Conservation (phyloP, 2,113 vertebrate species). For the Coracopsis vasa region DNA sequence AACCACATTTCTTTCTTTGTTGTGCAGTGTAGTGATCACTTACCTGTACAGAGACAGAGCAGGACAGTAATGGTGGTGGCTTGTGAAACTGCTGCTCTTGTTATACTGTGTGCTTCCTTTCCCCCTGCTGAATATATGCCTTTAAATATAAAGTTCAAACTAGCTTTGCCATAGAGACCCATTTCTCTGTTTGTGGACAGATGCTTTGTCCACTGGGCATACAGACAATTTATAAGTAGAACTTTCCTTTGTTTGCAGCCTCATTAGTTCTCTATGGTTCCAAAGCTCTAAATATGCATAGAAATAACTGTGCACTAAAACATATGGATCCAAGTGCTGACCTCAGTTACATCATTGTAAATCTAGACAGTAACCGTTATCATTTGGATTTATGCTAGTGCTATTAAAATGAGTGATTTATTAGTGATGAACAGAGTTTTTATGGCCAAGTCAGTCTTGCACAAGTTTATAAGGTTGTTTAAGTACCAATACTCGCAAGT, state of each 20-base stretch:
- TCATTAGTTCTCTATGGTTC: not conserved
- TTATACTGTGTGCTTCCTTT: not conserved
- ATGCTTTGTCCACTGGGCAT: not conserved
- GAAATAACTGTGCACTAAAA: not conserved
- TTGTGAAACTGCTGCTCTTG: not conserved
- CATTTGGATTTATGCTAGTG: not conserved
- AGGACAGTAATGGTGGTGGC: not conserved
- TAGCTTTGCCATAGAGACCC: not conserved
- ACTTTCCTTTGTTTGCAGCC: not conserved
- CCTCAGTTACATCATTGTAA: not conserved
- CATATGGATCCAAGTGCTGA: not conserved
- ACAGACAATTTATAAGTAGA: not conserved
- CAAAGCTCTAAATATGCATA: not conserved
- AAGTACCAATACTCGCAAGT: not conserved
- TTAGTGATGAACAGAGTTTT: not conserved
- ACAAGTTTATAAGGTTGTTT: not conserved
- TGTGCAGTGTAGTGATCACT: not conserved
- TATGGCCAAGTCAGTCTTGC: not conserved
- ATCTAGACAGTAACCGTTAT: not conserved
- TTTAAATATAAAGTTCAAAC: not conserved
- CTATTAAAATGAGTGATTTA: slow-evolving; percentile 14
- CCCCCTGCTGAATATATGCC: not conserved
- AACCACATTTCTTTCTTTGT: not conserved
- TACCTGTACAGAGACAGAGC: not conserved
- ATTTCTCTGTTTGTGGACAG: not conserved